These are phyloP conservation scores for Palythoa caribaeorum DNA, from an alignment of 92 coral and sea anemone species.

Conservation along the genomic window DNA sequence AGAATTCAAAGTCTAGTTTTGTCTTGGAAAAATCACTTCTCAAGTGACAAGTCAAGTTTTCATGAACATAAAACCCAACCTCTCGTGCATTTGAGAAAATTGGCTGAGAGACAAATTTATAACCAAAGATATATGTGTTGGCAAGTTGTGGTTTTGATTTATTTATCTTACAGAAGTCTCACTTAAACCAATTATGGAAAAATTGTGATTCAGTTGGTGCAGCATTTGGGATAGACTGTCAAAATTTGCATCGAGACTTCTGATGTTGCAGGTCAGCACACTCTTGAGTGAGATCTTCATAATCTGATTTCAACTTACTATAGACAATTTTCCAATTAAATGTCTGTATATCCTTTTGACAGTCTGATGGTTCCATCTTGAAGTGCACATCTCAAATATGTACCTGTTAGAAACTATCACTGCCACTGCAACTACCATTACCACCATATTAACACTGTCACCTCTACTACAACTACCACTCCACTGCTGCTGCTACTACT, in stretches of 20 bases:
- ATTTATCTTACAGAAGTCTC: constrained; percentile 12
- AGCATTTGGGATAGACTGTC: constrained; percentile 27
- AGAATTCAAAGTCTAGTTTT: neutral
- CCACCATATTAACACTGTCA: too few relatives aligned
- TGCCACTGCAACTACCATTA: too few relatives aligned
- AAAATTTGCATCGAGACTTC: too few relatives aligned
- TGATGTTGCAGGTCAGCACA: neutral
- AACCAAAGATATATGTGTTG: too few relatives aligned
- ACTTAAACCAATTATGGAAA: constrained; percentile 33
- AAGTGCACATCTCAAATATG: too few relatives aligned
- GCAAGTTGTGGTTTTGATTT: neutral
- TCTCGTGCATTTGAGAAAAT: too few relatives aligned
- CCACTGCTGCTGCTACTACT: too few relatives aligned
- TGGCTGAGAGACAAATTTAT: too few relatives aligned
- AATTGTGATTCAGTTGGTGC: constrained; percentile 20
- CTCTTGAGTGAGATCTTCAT: neutral
- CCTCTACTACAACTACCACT: too few relatives aligned
- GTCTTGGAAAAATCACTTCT: neutral
- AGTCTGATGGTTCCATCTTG: too few relatives aligned
- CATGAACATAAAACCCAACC: too few relatives aligned
- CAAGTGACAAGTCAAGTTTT: neutral
- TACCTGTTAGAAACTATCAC: too few relatives aligned
- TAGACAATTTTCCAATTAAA: neutral
- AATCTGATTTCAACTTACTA: neutral
- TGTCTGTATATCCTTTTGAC: neutral